Evolutionary conservation across 2,888 invertebrate species (phyloP), one percentile per base, ranked within the genome.

Genomic region (Alcis repandata): DNA sequence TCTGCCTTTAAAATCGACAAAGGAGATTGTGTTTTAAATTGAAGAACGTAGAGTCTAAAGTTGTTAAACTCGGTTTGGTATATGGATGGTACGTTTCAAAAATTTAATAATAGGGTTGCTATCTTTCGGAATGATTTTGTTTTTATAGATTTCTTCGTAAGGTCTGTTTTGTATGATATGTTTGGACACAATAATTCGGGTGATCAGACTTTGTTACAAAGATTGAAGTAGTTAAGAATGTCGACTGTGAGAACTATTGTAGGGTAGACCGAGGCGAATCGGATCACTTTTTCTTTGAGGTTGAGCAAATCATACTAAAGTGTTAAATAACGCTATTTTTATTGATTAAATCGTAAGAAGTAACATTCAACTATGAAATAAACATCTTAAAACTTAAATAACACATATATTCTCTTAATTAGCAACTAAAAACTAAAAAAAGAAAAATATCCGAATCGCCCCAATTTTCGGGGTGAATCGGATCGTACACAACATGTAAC

Each of bases 111-210:
- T 51, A 65, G 65, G 56, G 48, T 60, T 51, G 32, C 27, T 59
- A 51, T 59, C 54, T 63, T 58, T 53, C 20, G 41, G 41, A 59
- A 59, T 60, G 20, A 60, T 65, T 51, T 32, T 51, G 43, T 65
- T 65, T 64, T 65, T 56, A 45, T 65, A 59, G 36, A 51, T 64
- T 64, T 59, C 64, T 60, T 52, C 32, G 49, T n/a, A 59, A 52
- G 56, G 15, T 59, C 32, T 38, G 60, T 59, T 56, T 53, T 48
- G 4, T 43, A 54, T 59, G 59, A 33, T 58, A 36, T 43, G 57
- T 20, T 52, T 58, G 58, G 58, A 64, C 54, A 59, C n/a, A 56
- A 51, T 59, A 59, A 59, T 41, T 57, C 49, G 8, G n/a, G 45
- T 20, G 57, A 45, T 45, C 52, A 10, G 46, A n/a, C 17, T 38